Evolutionary conservation across 2,888 invertebrate genomes (phyloP), one percentile per base, ranked within the genome.

Genomic region (Sipha maydis): DNA sequence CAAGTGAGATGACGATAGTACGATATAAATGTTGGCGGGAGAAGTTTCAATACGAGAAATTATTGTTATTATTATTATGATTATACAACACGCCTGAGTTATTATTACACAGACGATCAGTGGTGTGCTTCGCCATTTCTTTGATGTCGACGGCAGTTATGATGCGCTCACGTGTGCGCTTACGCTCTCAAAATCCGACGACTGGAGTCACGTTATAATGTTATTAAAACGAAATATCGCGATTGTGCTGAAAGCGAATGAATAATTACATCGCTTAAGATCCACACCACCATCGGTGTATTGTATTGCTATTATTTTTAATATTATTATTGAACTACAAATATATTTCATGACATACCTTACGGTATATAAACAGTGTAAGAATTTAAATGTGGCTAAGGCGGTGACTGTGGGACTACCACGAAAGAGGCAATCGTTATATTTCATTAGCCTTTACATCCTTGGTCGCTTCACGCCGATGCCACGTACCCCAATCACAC

Each of bases 401-500:
- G 8, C 14, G 77, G 77, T 25, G n/a, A 54, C 14, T 34, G 21
- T 38, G n/a, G 31, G 31, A 78, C 56, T 28, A 56, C 31, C 78
- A 56, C 56, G 21, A 78, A 56, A 56, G 78, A 28, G 78, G 19
- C 78, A 56, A 56, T 78, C 78, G 78, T 78, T 78, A 28, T 78
- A 78, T 78, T 56, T 56, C 78, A 78, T 56, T 56, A 78, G 41
- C 77, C 77, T 31, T 9, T 67, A 54, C 9, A 11, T 5, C 54
- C 54, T 17, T 25, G 21, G 61, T 61, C 61, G 21, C 61, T 61
- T 61, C 61, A n/a, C 69, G 28, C 28, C 28, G 7, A 28, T n/a
- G 2, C 5, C n/a, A 3, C 61, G 8, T 9, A 61, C 69, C 69
- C 11, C 69, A 21, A 5, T 21, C 21, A 14, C 56, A 19, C 56